Evolutionary conservation across 2,888 invertebrate genomes (phyloP).

Genomic region (Coremacera marginata): DNA sequence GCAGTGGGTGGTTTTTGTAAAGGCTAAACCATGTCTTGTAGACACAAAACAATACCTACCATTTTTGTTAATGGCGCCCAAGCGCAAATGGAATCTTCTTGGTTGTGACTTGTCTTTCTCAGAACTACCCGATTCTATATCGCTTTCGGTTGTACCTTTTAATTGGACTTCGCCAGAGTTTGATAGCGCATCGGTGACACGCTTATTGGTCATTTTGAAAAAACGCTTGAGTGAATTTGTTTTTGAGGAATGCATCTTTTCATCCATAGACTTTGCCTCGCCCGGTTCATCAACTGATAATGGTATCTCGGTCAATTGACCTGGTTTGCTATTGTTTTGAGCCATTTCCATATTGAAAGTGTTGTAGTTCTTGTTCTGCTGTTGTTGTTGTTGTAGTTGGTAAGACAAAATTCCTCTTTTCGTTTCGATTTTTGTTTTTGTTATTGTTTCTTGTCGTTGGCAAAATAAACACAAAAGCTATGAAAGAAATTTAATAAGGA

Average conservation of each 20-base stretch:
- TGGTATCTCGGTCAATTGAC: conserved; percentile 36
- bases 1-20: background rate
- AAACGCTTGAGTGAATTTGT: conserved; percentile 59
- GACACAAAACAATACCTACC: conserved; percentile 7
- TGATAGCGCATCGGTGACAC: conserved; percentile 13
- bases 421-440: conserved; percentile 26
- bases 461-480: conserved; percentile 28
- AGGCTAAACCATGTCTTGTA: background rate
- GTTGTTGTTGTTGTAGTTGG: background rate
- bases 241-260: conserved; percentile 46
- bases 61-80: conserved; percentile 34
- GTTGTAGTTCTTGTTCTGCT: background rate
- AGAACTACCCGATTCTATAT: background rate
- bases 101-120: conserved; percentile 22
- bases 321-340: conserved; percentile 27
- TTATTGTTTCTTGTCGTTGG: conserved; percentile 15
- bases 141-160: background rate
- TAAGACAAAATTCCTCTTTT: conserved; percentile 1
- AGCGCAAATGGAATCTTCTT: conserved; percentile 41
- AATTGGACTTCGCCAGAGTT: background rate
- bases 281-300: conserved; percentile 36
- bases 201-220: conserved; percentile 54
- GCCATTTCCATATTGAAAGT: conserved; percentile 10
- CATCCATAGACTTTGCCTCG: conserved; percentile 38
- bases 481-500: conserved; percentile 22